Evolutionary conservation across 2,888 invertebrate species (phyloP).

Genomic region (Listrodromus nycthemerus): DNA sequence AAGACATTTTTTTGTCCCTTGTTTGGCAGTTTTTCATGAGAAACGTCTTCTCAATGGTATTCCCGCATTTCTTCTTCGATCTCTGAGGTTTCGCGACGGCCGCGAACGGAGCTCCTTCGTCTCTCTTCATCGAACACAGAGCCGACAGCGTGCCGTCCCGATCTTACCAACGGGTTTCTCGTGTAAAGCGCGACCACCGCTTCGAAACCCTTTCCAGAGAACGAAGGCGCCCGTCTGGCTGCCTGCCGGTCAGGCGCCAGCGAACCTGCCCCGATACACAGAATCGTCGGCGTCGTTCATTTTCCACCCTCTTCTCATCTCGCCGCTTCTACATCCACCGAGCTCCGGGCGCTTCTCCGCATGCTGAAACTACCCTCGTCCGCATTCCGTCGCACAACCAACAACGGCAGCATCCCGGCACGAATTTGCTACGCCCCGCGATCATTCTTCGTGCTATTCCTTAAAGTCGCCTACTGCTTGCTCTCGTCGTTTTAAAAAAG

Average conservation of each 20-base stretch:
- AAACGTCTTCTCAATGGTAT: conserved; percentile 35
- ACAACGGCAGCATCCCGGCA: conserved; percentile 43
- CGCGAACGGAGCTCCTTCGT: conserved; percentile 46
- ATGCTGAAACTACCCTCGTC: conserved; percentile 39
- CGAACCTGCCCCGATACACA: conserved; percentile 77
- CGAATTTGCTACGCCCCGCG: conserved; percentile 40
- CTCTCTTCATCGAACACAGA: conserved; percentile 57
- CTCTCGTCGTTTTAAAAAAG: conserved; percentile 46
- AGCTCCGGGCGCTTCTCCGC: conserved; percentile 41
- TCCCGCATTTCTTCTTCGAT: conserved; percentile 52
- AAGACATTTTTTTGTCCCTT: too few species aligned
- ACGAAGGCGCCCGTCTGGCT: conserved; percentile 83
- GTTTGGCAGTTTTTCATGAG: too few species aligned
- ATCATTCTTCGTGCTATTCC: conserved; percentile 48
- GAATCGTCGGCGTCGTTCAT: conserved; percentile 74
- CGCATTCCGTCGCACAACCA: conserved; percentile 23
- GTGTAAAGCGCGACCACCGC: conserved; percentile 7
- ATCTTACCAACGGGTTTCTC: conserved; percentile 68
- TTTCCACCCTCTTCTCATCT: conserved; percentile 66
- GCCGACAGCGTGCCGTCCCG: conserved; percentile 69
- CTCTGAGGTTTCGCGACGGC: conserved; percentile 34
- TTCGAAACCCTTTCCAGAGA: conserved; percentile 79
- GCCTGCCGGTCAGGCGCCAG: conserved; percentile 83
- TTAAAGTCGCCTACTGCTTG: conserved; percentile 13
- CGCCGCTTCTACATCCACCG: conserved; percentile 11